Base-by-base conservation (phyloP, 2,888 invertebrate genomes). In the Sinodicranocentrus sp. region DNA sequence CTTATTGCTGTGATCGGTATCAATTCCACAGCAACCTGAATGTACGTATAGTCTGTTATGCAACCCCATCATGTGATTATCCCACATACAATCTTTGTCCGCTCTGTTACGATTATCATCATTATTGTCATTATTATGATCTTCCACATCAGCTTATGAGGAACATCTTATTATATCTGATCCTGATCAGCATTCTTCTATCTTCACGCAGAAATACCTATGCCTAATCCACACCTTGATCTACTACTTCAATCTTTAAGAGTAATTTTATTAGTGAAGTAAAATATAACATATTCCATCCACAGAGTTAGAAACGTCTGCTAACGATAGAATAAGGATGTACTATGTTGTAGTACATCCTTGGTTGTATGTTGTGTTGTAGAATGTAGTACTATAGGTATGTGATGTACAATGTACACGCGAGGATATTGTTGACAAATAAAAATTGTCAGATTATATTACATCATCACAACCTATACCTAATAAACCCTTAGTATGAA, bases 191-290 rank as follows among this genome's bases (percentile, higher is more conserved):
- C n/a, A n/a, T n/a, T n/a, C n/a, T n/a, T n/a, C 19, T 19, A 52
- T 52, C 59, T 26, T 8, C 54, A 54, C 25, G 15, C 10, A 19
- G 59, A 63, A 28, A 28, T 63, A n/a, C 21, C n/a, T 39, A 63
- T n/a, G n/a, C n/a, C n/a, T n/a, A n/a, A n/a, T 39, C 63, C 63
- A 63, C 63, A 63, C 63, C 63, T 63, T 63, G 19, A 63, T 63
- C 33, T 19, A 28, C 63, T 39, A 59, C 2, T 17, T 5, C 6
- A 13, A 19, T 19, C 23, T 25, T 23, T 59, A 3, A 21, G 59
- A 59, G 8, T 8, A 54, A 19, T 19, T 59, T 21, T 59, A 59
- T 10, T 23, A 21, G 23, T 21, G 25, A 19, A 21, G 59, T n/a
- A n/a, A n/a, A n/a, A n/a, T n/a, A n/a, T n/a, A n/a, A n/a, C n/a